These are phyloP conservation scores for Pissodes strobi DNA, from an alignment of 1,140 invertebrate genomes.

Conservation along the genomic window DNA sequence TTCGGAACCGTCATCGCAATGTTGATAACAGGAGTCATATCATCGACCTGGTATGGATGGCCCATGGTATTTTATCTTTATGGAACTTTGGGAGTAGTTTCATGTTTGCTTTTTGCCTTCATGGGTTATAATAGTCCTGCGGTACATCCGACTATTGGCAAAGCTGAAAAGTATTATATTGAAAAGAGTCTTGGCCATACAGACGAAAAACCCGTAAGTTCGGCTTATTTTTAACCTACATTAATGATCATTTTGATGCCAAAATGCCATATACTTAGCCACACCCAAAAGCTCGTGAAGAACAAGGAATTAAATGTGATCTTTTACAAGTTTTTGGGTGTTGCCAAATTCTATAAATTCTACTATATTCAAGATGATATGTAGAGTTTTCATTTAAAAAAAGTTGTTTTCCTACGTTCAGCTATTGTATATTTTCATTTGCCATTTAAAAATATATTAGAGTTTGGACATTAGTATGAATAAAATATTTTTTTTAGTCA, in stretches of 20 bases:
- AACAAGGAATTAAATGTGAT: neutral
- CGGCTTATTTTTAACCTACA: neutral
- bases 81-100: constrained; percentile 65
- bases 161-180: constrained; percentile 68
- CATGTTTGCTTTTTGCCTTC: constrained; percentile 65
- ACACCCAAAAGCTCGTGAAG: neutral
- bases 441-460: too few species aligned
- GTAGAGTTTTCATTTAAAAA: neutral
- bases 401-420: neutral
- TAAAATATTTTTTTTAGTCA: too few species aligned
- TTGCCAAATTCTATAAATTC: too few species aligned
- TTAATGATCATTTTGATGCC: neutral
- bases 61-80: constrained; percentile 79
- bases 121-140: constrained; percentile 70
- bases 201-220: constrained; percentile 46
- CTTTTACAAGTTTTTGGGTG: too few species aligned
- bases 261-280: neutral
- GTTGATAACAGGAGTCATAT: constrained; percentile 69
- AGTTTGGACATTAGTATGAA: too few species aligned
- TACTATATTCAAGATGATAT: too few species aligned
- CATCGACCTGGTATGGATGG: constrained; percentile 71
- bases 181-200: constrained; percentile 51
- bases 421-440: too few species aligned
- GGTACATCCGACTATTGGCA: constrained; percentile 62
- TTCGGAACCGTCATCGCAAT: constrained; percentile 76